These are phyloP conservation scores for Brachionus koreanus DNA, from an alignment of 1,140 invertebrate species.

Conservation along the genomic window DNA sequence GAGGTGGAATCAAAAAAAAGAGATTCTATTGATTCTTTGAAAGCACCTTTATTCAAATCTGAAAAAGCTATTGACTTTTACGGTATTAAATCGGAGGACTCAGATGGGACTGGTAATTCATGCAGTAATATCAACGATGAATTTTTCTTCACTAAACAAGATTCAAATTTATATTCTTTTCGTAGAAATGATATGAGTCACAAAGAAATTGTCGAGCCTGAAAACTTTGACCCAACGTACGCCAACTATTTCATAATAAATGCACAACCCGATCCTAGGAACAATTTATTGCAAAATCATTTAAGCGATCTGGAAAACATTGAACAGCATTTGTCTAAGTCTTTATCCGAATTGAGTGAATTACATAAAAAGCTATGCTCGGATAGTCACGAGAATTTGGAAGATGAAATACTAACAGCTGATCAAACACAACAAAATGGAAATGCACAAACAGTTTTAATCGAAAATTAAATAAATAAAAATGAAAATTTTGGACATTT, in stretches of 20 bases:
- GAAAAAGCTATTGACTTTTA: not conserved
- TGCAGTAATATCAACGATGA: not conserved
- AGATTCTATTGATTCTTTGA: not conserved
- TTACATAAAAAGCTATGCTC: not conserved
- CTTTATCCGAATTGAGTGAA: slow-evolving; percentile 19
- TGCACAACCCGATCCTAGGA: not conserved
- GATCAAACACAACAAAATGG: not conserved
- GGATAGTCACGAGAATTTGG: not conserved
- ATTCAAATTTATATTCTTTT: not conserved
- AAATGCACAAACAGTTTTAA: not conserved
- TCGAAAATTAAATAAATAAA: not conserved
- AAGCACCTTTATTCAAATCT: not conserved
- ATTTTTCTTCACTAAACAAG: not conserved
- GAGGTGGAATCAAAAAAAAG: not conserved
- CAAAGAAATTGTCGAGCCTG: not conserved
- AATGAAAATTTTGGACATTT: not conserved
- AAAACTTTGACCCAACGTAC: not conserved
- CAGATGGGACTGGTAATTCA: not conserved
- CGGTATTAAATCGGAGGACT: not conserved
- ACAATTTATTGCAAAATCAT: not conserved
- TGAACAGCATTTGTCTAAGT: slow-evolving; percentile 18
- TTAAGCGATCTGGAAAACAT: slow-evolving; percentile 2
- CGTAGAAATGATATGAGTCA: not conserved
- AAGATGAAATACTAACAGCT: not conserved
- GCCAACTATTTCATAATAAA: not conserved